Evolutionary conservation across 2,113 vertebrate genomes (phyloP).

Genomic region (Trogon melanurus): DNA sequence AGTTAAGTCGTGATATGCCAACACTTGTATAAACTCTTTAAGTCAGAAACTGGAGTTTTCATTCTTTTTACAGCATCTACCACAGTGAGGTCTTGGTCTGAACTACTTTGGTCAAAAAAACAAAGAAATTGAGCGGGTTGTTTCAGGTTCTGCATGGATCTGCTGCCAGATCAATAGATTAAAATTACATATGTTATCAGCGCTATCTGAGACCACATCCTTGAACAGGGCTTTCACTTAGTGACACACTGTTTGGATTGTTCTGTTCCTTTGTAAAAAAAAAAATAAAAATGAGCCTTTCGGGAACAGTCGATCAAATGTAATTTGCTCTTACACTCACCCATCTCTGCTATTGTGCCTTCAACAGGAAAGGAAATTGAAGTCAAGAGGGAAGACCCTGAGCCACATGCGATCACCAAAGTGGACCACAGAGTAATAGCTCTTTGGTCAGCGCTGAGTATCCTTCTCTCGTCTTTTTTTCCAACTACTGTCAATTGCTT

Average conservation of each 20-base stretch:
- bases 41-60: neutral
- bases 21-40: conserved; percentile 8
- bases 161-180: neutral
- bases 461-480: neutral
- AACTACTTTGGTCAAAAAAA: neutral
- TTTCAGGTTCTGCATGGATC: neutral
- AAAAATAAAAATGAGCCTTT: neutral
- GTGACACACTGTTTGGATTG: neutral
- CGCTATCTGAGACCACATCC: neutral
- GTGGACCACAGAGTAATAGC: conserved; percentile 5
- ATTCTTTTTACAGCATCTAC: neutral
- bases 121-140: neutral
- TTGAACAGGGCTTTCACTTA: neutral
- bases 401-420: conserved; percentile 6
- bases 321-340: conserved; percentile 25
- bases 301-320: neutral
- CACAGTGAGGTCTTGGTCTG: neutral
- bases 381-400: neutral
- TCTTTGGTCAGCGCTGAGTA: neutral
- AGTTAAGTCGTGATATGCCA: conserved; percentile 33
- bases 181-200: neutral
- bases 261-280: neutral
- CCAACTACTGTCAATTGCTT: neutral
- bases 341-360: neutral
- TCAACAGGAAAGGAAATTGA: conserved; percentile 14